Conservation (phyloP, 2,113 vertebrate species). For the Triplophysa tibetana region DNA sequence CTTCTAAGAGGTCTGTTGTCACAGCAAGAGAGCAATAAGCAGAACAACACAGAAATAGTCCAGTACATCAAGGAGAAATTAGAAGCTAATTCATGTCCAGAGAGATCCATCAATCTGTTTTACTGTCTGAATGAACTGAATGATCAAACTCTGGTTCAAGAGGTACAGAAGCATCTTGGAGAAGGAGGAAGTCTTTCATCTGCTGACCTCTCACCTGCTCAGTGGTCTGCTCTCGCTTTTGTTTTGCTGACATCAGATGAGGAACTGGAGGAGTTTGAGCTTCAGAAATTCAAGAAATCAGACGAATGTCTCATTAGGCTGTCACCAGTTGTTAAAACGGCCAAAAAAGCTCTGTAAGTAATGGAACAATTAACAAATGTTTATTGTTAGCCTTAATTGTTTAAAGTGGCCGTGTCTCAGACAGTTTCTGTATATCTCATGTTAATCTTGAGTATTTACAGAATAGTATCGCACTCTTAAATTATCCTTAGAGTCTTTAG, state of each 20-base stretch:
- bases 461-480: too few relatives aligned
- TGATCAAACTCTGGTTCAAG: too few relatives aligned
- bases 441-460: not conserved
- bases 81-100: conserved; percentile 8
- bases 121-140: conserved; percentile 5
- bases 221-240: conserved; percentile 2
- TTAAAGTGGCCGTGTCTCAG: too few relatives aligned
- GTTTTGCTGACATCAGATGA: conserved; percentile 38
- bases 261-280: conserved; percentile 27
- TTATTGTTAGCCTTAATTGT: too few relatives aligned
- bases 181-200: conserved; percentile 25
- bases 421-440: too few relatives aligned
- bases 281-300: conserved; percentile 27
- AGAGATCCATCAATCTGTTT: conserved; percentile 21
- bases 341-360: conserved; percentile 32
- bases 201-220: conserved; percentile 4
- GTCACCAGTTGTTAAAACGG: not conserved
- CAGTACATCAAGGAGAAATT: conserved; percentile 33
- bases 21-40: not conserved
- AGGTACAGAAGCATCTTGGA: too few relatives aligned
- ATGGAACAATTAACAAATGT: too few relatives aligned
- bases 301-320: conserved; percentile 25
- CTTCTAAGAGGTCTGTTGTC: not conserved
- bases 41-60: not conserved
- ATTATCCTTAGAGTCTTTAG: too few relatives aligned